Conservation (phyloP, 2,888 invertebrate species). For the Spilarctia lutea region DNA sequence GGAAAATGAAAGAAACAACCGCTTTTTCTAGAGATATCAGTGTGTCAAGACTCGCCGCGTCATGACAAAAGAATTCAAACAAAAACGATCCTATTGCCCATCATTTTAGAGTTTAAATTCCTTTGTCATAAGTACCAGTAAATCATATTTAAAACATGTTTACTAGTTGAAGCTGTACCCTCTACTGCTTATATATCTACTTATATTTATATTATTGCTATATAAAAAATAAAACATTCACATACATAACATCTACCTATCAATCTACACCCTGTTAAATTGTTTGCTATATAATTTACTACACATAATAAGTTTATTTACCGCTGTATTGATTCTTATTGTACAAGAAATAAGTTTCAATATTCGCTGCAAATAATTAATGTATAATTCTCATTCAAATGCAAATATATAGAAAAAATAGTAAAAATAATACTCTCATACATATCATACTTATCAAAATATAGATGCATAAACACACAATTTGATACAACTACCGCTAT, state of each 20-base stretch:
- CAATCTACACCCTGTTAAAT: slow-evolving; percentile 70
- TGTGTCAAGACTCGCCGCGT: slow-evolving; percentile 65
- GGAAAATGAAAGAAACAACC: neutral
- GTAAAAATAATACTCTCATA: slow-evolving; percentile 64
- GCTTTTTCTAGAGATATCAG: slow-evolving; percentile 49
- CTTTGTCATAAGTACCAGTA: slow-evolving; percentile 57
- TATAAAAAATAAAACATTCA: slow-evolving; percentile 67
- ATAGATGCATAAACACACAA: slow-evolving; percentile 76
- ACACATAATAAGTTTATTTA: slow-evolving; percentile 50
- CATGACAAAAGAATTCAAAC: slow-evolving; percentile 54
- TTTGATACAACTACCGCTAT: slow-evolving; percentile 73
- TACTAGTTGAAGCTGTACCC: slow-evolving; percentile 67
- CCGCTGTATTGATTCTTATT: slow-evolving; percentile 52
- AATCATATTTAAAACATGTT: slow-evolving; percentile 45
- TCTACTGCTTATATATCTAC: slow-evolving; percentile 69
- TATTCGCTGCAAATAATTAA: slow-evolving; percentile 48
- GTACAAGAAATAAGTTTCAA: slow-evolving; percentile 47
- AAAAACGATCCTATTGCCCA: slow-evolving; percentile 25
- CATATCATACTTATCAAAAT: slow-evolving; percentile 64
- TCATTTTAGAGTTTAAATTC: slow-evolving; percentile 51
- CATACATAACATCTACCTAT: slow-evolving; percentile 85
- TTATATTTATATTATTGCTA: slow-evolving; percentile 57
- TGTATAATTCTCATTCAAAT: slow-evolving; percentile 61
- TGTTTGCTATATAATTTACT: slow-evolving; percentile 44
- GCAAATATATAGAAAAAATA: slow-evolving; percentile 62